Evolutionary conservation across 1,140 invertebrate species (phyloP).

Genomic region (Drosophila yakuba): DNA sequence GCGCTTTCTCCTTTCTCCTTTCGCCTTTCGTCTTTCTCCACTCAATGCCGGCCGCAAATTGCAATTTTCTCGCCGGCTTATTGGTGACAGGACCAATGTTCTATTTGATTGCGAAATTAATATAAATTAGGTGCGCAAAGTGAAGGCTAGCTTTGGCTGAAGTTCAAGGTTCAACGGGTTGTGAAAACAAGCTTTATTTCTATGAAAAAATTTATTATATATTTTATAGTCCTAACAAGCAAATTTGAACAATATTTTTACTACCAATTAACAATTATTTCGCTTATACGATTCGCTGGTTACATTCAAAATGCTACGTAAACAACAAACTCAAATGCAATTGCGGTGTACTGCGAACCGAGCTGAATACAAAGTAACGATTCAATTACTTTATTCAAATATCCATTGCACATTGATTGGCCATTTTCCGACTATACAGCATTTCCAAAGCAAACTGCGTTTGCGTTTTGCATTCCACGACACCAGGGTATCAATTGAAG

Average conservation of each 20-base stretch:
- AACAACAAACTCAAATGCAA: not conserved
- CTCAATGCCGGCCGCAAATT: constrained; percentile 34
- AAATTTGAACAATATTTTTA: not conserved
- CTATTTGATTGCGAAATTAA: constrained; percentile 49
- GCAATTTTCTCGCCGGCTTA: constrained; percentile 17
- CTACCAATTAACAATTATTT: not conserved
- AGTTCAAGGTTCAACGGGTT: constrained; percentile 13
- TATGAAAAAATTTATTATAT: no score
- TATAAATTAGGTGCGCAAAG: constrained; percentile 43
- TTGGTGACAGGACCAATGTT: constrained; percentile 26
- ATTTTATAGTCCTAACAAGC: not conserved
- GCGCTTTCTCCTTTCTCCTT: constrained; percentile 7
- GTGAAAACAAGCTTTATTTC: no score
- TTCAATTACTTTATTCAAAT: constrained; percentile 4
- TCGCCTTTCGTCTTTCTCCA: constrained; percentile 1
- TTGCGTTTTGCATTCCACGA: constrained; percentile 6
- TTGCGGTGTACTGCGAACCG: not conserved
- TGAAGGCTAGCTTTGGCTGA: not conserved
- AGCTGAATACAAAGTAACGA: not conserved
- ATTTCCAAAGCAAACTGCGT: constrained; percentile 1
- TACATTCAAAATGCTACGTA: not conserved
- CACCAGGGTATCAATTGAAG: not conserved
- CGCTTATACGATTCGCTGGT: not conserved
- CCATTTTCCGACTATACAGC: not conserved
- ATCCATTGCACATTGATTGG: not conserved